Base-by-base conservation (phyloP, 2,888 invertebrate genomes). In the Sthenelais limicola region DNA sequence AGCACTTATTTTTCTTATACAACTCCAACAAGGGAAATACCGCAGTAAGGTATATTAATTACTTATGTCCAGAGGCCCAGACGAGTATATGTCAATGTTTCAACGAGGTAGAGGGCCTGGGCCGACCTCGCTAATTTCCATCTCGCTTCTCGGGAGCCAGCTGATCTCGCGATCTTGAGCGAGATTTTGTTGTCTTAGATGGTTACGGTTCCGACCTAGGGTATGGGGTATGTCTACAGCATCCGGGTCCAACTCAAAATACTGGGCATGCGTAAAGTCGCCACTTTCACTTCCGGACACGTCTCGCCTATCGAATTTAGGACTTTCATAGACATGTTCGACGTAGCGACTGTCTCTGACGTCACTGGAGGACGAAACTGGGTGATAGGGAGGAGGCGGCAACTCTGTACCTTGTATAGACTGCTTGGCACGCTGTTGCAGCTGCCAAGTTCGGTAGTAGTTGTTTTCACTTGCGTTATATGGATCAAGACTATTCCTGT, bases 361-460 rank as follows among this genome's bases (percentile, higher is more conserved):
- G 49, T 33, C n/a, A 52, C 68, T 58, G n/a, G 48, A 24, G 5
- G 49, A 33, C 18, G 52, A 49, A 4, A 70, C 48, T 7, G 56
- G 49, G 24, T 67, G 51, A 30, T 72, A 72, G 5, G 67, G 67
- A 32, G 52, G 72, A 4, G 66, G 51, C 15, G 62, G 72, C 24
- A 66, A 28, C 49, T 66, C 51, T 5, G 72, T 12, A 26, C 58
- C 48, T 28, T 62, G 32, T 49, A 33, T 62, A n/a, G 51, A 0
- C 28, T 48, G 35, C 35, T 35, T 54, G 26, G 52, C 51, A 4
- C 70, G 35, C 54, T 70, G 73, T 67, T 76, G 77, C 32, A 78
- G 68, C 52, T 79, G 79, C 79, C 79, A 79, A 21, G 79, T 79
- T 32, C 79, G 66, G 71, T 79, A 79, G 72, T 79, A 79, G 74